Conservation (phyloP, 2,888 invertebrate genomes). For the Dynastes hyllus region DNA sequence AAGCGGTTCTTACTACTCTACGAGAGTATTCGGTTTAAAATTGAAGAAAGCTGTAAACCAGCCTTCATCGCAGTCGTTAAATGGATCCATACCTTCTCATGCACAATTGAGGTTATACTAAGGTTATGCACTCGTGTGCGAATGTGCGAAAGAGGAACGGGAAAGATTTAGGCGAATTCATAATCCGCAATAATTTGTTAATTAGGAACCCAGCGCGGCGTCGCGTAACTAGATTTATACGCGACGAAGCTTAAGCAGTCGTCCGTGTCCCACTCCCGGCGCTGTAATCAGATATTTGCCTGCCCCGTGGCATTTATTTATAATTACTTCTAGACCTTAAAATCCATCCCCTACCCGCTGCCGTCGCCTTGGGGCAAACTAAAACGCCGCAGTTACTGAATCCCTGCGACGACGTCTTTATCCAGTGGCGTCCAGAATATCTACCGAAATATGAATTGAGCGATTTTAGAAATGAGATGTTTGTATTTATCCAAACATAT, state of each 20-base stretch:
- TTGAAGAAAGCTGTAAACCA: constrained; percentile 17
- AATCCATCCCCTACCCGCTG: constrained; percentile 49
- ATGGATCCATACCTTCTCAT: neutral
- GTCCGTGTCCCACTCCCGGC: constrained; percentile 66
- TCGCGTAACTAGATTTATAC: constrained; percentile 70
- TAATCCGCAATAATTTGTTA: constrained; percentile 70
- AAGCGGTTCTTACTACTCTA: neutral
- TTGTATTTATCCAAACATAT: too few relatives aligned
- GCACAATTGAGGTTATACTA: constrained; percentile 16
- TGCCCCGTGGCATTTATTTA: constrained; percentile 69
- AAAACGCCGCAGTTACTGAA: constrained; percentile 45
- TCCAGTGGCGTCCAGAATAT: constrained; percentile 33
- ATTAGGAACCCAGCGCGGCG: constrained; percentile 69
- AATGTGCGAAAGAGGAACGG: constrained; percentile 36
- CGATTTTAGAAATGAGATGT: neutral
- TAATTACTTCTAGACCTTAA: constrained; percentile 69
- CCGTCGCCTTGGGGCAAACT: constrained; percentile 39
- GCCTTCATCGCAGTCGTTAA: neutral
- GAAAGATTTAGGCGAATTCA: constrained; percentile 54
- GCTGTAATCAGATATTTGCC: constrained; percentile 69
- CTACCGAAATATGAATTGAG: constrained; percentile 1
- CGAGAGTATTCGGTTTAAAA: constrained; percentile 1
- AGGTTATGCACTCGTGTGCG: constrained; percentile 13
- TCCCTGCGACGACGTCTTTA: constrained; percentile 26
- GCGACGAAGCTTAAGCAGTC: constrained; percentile 68